A percentile compares a stretch with the other conserved stretches of the same genome.
Evolutionary conservation across 2,888 invertebrate species (phyloP).

Genomic region (Anoplius nigerrimus): DNA sequence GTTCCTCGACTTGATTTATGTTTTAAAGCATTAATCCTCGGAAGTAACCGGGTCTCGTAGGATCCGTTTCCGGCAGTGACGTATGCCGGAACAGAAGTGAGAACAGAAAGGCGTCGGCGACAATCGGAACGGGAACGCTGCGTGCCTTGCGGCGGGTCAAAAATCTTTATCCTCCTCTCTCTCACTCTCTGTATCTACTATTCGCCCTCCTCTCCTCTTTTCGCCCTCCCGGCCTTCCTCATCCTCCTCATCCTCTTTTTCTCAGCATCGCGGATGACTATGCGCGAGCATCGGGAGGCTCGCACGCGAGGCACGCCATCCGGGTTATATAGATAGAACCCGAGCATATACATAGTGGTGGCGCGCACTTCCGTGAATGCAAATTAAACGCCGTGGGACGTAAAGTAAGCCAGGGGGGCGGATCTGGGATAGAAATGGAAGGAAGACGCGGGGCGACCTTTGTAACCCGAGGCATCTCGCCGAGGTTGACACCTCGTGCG

Average conservation of each 20-base stretch:
- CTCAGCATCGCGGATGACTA: not conserved
- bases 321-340: constrained; percentile 4
- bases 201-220: not conserved
- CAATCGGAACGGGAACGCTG: too few relatives aligned
- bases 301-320: constrained; percentile 4
- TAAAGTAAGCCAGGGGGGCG: constrained; percentile 41
- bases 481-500: constrained; percentile 6
- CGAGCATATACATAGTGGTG: constrained; percentile 23
- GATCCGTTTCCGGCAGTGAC: too few relatives aligned
- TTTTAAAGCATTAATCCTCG: too few relatives aligned
- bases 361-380: constrained; percentile 55
- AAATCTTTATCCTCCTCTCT: not conserved
- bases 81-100: too few relatives aligned
- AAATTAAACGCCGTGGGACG: constrained; percentile 56
- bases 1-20: too few relatives aligned
- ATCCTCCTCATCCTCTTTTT: not conserved
- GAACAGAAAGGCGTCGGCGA: too few relatives aligned
- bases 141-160: not conserved
- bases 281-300: not conserved
- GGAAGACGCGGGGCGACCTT: constrained; percentile 52
- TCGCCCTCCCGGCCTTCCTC: not conserved
- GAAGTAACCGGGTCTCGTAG: too few relatives aligned
- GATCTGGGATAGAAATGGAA: constrained; percentile 41
- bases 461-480: constrained; percentile 40
- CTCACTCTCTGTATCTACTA: too few relatives aligned